phyloP scores from a whole-genome alignment of 2,888 invertebrate genomes.

The Linhomoeus sp. region DNA sequence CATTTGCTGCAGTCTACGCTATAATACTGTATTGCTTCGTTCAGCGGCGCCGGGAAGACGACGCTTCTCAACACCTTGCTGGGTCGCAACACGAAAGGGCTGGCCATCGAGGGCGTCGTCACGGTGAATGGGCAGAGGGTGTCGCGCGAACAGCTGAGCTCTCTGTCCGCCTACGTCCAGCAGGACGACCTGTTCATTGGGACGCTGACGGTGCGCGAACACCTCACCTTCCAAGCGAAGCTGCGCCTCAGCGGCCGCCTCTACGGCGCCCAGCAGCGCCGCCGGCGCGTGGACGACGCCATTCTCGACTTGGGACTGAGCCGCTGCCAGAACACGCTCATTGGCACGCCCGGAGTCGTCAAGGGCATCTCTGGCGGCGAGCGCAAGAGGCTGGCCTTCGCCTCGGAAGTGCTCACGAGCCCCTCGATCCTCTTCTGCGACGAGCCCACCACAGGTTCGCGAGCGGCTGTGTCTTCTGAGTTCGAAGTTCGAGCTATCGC shows the following conservation, averaged over 20 bases:
- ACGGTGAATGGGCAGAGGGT: conserved; percentile 13
- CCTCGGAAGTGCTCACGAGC: conserved; percentile 45
- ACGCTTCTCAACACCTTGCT: conserved; percentile 68
- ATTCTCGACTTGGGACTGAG: conserved; percentile 49
- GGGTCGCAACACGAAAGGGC: conserved; percentile 14
- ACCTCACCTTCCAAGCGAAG: conserved; percentile 34
- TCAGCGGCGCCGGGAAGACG: conserved; percentile 78
- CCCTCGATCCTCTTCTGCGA: conserved; percentile 81
- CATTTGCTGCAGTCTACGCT: too few relatives aligned
- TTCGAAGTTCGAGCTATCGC: too few relatives aligned
- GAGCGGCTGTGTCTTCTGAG: too few relatives aligned
- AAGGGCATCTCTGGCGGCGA: conserved; percentile 57
- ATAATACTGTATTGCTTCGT: too few relatives aligned
- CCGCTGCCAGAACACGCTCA: conserved; percentile 71
- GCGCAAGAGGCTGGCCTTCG: conserved; percentile 46
- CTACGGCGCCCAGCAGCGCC: too few relatives aligned
- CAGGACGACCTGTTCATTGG: conserved; percentile 26
- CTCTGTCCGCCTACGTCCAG: conserved; percentile 22
- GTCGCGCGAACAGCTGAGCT: not conserved
- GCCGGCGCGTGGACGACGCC: too few relatives aligned
- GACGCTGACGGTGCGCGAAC: conserved; percentile 24
- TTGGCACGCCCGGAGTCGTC: conserved; percentile 63
- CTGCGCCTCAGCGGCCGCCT: too few relatives aligned
- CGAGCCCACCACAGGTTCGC: conserved; percentile 92
- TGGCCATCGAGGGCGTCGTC: conserved; percentile 24